phyloP scores from a whole-genome alignment of 2,888 invertebrate species.

The Phymatocera aterrima region DNA sequence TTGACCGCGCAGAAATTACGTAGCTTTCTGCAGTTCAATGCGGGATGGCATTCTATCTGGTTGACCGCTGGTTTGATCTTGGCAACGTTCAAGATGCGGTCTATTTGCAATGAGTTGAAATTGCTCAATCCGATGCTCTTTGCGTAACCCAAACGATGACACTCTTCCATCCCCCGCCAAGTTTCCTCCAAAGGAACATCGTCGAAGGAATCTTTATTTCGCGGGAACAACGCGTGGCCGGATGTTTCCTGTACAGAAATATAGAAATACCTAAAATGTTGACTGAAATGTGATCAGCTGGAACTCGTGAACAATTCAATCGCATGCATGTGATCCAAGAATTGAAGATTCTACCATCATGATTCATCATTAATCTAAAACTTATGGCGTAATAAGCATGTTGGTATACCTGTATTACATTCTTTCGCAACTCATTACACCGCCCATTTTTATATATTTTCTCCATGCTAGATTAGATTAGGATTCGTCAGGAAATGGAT shows the following conservation, averaged over 20 bases:
- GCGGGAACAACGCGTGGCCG: constrained; percentile 42
- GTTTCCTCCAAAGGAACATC: constrained; percentile 84
- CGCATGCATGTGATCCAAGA: no score
- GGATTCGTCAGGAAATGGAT: neutral
- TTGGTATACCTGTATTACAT: neutral
- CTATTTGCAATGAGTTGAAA: constrained; percentile 84
- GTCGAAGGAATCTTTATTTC: neutral
- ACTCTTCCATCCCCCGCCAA: constrained; percentile 86
- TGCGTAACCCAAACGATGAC: constrained; percentile 79
- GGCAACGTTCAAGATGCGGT: constrained; percentile 78
- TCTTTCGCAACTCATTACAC: neutral
- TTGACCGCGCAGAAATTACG: constrained; percentile 82
- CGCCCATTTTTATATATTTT: neutral
- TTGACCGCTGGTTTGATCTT: constrained; percentile 80
- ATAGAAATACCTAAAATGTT: no score
- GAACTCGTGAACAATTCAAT: no score
- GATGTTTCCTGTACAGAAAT: constrained; percentile 45
- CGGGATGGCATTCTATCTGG: constrained; percentile 81
- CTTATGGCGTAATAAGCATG: neutral
- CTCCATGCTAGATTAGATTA: neutral
- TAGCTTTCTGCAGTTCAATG: constrained; percentile 83
- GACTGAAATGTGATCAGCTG: no score
- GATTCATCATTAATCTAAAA: neutral
- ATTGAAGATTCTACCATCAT: neutral
- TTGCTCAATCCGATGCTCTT: constrained; percentile 88